These are phyloP conservation scores for Pomacea maculata DNA, from an alignment of 1,140 invertebrate species.

Conservation along the genomic window DNA sequence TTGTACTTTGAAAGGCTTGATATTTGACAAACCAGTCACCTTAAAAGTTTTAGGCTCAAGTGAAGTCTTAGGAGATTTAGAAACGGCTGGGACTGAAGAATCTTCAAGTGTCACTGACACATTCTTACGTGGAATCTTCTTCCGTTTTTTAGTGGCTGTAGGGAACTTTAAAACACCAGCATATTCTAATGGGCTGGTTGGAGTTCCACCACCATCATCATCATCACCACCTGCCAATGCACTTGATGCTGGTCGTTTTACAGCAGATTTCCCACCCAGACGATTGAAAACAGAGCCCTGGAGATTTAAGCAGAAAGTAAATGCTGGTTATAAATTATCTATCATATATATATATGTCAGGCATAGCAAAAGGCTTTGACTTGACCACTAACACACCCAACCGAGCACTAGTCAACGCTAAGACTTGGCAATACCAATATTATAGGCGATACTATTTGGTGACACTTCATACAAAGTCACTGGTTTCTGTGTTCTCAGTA, in stretches of 20 bases:
- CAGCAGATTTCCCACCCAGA: slow-evolving; percentile 50
- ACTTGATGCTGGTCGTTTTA: slow-evolving; percentile 55
- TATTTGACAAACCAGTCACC: slow-evolving; percentile 15
- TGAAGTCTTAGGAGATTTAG: not conserved
- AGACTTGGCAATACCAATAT: no score
- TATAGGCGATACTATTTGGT: no score
- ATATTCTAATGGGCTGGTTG: slow-evolving; percentile 37
- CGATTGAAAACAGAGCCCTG: slow-evolving; percentile 51
- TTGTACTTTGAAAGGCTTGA: slow-evolving; percentile 14
- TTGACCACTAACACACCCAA: no score
- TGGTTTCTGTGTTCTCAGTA: no score
- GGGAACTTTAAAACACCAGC: slow-evolving; percentile 45
- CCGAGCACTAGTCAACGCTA: no score
- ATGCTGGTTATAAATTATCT: no score
- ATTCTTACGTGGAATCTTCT: slow-evolving; percentile 21
- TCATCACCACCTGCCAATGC: slow-evolving; percentile 24
- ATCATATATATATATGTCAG: no score
- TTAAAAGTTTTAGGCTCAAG: not conserved
- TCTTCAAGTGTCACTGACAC: slow-evolving; percentile 24
- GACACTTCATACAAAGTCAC: no score
- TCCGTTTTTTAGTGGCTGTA: slow-evolving; percentile 39
- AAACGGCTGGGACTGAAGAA: not conserved
- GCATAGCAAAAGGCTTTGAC: no score
- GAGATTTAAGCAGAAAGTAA: not conserved
- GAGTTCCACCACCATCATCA: slow-evolving; percentile 26